Percentiles rank a stretch among this genome's conserved stretches.
Conservation (phyloP, 1,140 invertebrate species). For the Micrasema longulum region DNA sequence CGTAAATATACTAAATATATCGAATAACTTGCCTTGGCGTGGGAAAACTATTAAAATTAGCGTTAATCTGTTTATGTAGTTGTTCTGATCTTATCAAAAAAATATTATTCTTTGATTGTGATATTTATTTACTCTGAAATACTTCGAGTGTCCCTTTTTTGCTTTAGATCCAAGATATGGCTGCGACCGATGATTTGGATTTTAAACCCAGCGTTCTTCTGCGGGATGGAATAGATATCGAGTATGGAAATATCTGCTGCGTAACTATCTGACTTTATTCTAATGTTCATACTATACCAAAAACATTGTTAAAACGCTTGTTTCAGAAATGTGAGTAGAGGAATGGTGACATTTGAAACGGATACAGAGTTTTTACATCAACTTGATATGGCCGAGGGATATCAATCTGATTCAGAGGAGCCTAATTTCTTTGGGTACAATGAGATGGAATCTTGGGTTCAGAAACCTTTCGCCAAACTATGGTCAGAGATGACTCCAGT, state of each 20-base stretch:
- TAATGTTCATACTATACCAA: not conserved
- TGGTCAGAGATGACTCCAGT: conserved; percentile 35
- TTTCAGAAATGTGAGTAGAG: conserved; percentile 11
- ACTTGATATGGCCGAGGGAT: not conserved
- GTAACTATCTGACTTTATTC: not conserved
- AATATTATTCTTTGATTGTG: too few relatives aligned
- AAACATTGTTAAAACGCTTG: not conserved
- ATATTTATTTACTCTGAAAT: too few relatives aligned
- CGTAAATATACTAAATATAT: too few relatives aligned
- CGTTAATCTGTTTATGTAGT: too few relatives aligned
- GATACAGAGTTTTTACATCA: conserved; percentile 28
- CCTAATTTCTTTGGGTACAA: conserved; percentile 2
- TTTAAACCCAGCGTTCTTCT: conserved; percentile 29
- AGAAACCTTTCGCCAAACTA: conserved; percentile 36
- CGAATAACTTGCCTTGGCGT: too few relatives aligned
- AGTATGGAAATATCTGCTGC: conserved; percentile 3
- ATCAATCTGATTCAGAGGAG: not conserved
- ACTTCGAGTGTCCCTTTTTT: too few relatives aligned
- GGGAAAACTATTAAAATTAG: too few relatives aligned
- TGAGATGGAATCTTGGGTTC: not conserved
- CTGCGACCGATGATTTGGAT: conserved; percentile 2
- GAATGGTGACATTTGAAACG: conserved; percentile 23
- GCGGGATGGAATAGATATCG: not conserved
- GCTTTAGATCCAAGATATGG: too few relatives aligned
- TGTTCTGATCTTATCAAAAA: too few relatives aligned